phyloP scores from a whole-genome alignment of 2,888 invertebrate species.

The Idaea straminata region DNA sequence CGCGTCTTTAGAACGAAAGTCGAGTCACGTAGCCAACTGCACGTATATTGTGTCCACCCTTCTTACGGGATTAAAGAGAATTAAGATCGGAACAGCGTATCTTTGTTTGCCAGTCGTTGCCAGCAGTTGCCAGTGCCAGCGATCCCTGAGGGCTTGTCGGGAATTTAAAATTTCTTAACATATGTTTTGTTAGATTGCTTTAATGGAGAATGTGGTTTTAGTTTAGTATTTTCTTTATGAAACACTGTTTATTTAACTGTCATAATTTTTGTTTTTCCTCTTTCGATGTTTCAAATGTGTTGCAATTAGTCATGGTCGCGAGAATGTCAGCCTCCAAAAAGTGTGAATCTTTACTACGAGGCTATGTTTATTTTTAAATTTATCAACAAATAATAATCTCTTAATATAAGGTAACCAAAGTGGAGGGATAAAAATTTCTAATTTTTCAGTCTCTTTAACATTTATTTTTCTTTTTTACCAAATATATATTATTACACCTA shows the following conservation, averaged over 20 bases:
- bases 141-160: conserved; percentile 39
- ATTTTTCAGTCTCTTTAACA: too few species aligned
- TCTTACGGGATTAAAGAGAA: conserved; percentile 45
- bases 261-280: too few species aligned
- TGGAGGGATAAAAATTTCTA: too few species aligned
- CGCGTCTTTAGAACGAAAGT: conserved; percentile 28
- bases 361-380: too few species aligned
- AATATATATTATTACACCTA: too few species aligned
- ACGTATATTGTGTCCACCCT: conserved; percentile 63
- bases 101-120: conserved; percentile 57
- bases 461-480: too few species aligned
- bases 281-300: too few species aligned
- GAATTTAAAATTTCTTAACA: conserved; percentile 33
- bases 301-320: too few species aligned
- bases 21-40: conserved; percentile 48
- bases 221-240: not conserved
- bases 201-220: not conserved
- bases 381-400: too few species aligned
- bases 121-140: conserved; percentile 26
- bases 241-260: not conserved
- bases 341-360: too few species aligned
- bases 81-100: conserved; percentile 40
- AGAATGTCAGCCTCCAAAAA: too few species aligned
- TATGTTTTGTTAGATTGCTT: conserved; percentile 3
- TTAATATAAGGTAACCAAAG: too few species aligned